Base-by-base conservation (phyloP, 2,888 invertebrate species). In the Hypena proboscidalis region DNA sequence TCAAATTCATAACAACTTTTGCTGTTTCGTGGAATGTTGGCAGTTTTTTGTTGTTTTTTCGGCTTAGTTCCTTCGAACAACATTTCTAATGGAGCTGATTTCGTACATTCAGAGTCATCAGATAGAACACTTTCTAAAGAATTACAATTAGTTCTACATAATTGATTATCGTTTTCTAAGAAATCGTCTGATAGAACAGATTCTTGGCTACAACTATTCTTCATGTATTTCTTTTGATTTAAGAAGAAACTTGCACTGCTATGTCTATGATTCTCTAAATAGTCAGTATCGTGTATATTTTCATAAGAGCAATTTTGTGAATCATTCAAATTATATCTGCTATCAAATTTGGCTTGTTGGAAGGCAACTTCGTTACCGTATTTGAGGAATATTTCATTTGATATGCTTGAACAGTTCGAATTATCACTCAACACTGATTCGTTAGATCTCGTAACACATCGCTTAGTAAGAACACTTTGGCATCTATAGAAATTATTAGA, bases 181-280 rank as follows among this genome's bases (percentile, higher is more conserved):
- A 76, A 88, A 58, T 95, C 95, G 53, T 95, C 95, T 0, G 95
- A 95, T 3, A 96, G 71, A 20, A 96, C 92, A 11, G 96, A 96
- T 63, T 96, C 96, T 68, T 96, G 95, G 49, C 96, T 96, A 49
- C 93, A 92, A 53, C 93, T 93, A 1, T 87, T 87, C 47, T 93
- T 93, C 83, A 92, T 91, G 50, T 92, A 92, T 44, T 92, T 92
- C 55, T 93, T 92, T 40, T 93, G 94, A 40, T 95, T 95, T 13
- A 96, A 76, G 63, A 96, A 96, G 84, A 97, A 97, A 65, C 96
- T 96, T 3, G 96, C 96, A 65, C 95, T 95, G 25, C 94, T 96
- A 33, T 93, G 93, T 19, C 93, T 83, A 32, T 93, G 92, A 1
- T 91, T 92, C 39, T 93, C 93, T 26, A 93, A 74, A 67, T 89